A percentile compares a stretch with the other conserved stretches of the same genome.
Conservation (phyloP, 2,113 vertebrate species). For the Lagopus muta region DNA sequence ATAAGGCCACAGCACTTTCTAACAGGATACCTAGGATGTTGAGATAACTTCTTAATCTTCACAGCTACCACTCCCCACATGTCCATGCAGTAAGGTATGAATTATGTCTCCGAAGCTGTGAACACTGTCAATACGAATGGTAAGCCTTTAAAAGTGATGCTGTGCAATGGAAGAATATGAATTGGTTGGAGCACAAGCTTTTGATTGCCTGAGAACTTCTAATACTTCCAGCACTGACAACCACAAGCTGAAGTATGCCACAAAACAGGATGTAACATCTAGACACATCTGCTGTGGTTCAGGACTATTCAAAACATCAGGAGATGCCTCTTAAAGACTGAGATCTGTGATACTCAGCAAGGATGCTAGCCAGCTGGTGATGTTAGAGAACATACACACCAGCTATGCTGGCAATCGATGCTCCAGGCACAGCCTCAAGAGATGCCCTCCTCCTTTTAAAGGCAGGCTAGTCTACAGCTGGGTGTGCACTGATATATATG, state of each 20-base stretch:
- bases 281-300: accelerated
- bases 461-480: not conserved
- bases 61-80: not conserved
- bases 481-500: not conserved
- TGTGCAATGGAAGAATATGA: not conserved
- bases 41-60: not conserved
- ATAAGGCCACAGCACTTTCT: not conserved
- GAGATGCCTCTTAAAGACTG: not conserved
- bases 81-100: not conserved
- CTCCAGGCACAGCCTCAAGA: not conserved
- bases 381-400: not conserved
- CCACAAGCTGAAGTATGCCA: not conserved
- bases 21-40: not conserved
- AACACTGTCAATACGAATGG: not conserved
- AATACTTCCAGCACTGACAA: not conserved
- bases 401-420: accelerated
- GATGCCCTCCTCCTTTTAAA: accelerated
- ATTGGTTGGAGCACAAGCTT: not conserved
- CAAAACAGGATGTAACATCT: not conserved
- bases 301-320: not conserved
- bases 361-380: not conserved
- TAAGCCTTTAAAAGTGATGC: not conserved
- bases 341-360: accelerated
- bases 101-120: not conserved
- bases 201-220: not conserved